These are phyloP conservation scores for Caenorhabditis becei DNA, from an alignment of 2,888 invertebrate genomes.

Conservation along the genomic window DNA sequence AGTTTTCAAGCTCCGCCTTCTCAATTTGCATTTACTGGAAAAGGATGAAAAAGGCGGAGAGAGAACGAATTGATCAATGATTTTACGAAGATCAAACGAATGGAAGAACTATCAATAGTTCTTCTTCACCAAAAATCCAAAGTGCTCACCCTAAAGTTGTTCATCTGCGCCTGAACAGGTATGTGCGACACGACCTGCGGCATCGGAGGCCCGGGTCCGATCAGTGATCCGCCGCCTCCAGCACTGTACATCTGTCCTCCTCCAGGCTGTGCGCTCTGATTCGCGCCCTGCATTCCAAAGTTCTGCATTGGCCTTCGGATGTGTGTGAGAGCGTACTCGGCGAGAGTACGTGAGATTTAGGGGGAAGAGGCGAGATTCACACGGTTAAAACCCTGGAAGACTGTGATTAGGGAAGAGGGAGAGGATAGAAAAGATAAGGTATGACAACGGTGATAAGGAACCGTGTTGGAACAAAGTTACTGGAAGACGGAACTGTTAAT, in stretches of 20 bases:
- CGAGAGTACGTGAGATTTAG: not conserved
- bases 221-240: not conserved
- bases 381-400: constrained; percentile 50
- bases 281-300: constrained; percentile 34
- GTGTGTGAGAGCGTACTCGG: not conserved
- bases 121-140: too few species aligned
- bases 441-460: constrained; percentile 11
- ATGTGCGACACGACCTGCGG: not conserved
- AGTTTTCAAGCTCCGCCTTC: too few species aligned
- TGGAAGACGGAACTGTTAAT: constrained; percentile 1
- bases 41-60: too few species aligned
- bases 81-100: too few species aligned
- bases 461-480: constrained; percentile 6
- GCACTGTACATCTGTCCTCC: constrained; percentile 13
- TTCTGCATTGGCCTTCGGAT: constrained; percentile 36
- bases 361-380: constrained; percentile 6
- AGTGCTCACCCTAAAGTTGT: not conserved
- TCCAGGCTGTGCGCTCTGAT: not conserved
- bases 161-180: not conserved
- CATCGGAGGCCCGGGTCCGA: not conserved
- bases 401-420: too few species aligned
- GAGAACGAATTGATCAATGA: not conserved
- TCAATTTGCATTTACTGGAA: constrained; percentile 4
- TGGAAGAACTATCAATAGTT: too few species aligned
- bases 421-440: not conserved